These are phyloP conservation scores for Mormoops blainvillei DNA, from an alignment of 2,113 vertebrate genomes.

Conservation along the genomic window DNA sequence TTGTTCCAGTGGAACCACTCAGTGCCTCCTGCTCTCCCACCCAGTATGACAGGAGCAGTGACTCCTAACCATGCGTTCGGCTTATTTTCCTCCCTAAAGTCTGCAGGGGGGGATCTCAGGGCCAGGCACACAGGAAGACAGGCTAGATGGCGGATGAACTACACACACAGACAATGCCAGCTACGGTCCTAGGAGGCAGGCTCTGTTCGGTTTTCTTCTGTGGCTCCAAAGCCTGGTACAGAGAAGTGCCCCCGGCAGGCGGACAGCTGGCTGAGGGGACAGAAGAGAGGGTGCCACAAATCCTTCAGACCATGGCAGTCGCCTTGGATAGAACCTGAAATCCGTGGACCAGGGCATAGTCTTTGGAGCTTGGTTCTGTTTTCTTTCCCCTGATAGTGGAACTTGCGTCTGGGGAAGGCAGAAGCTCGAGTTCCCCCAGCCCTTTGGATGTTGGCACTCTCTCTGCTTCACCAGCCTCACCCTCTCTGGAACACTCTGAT, in stretches of 20 bases:
- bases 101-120: neutral
- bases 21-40: neutral
- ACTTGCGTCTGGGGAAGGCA: neutral
- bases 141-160: neutral
- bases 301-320: fast-evolving
- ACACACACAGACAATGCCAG: neutral
- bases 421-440: neutral
- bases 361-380: neutral
- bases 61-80: neutral
- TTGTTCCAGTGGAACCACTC: neutral
- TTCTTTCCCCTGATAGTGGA: neutral
- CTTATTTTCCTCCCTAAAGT: neutral
- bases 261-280: neutral
- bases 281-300: neutral
- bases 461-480: neutral
- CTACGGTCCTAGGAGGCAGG: neutral
- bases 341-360: neutral
- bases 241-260: neutral
- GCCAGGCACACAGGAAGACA: neutral
- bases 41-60: fast-evolving
- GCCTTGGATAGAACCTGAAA: neutral
- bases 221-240: neutral
- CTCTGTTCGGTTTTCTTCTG: neutral
- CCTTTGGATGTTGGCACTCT: too few relatives aligned
- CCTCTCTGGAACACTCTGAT: neutral